These are phyloP conservation scores for Lithophane socia DNA, from an alignment of 2,888 invertebrate genomes.

Conservation along the genomic window DNA sequence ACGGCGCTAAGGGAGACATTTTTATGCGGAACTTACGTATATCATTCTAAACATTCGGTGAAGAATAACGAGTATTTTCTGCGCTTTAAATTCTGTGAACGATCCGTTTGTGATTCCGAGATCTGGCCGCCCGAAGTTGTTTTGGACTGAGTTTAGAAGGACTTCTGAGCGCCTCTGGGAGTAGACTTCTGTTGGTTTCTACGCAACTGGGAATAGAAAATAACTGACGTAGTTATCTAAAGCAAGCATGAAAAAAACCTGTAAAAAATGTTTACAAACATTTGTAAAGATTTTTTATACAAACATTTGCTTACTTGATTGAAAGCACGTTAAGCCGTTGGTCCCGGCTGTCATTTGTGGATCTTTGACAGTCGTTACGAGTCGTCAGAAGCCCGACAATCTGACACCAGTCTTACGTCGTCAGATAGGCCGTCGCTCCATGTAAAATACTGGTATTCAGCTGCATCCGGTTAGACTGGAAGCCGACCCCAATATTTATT, in stretches of 20 bases:
- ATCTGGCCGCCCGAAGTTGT: conserved; percentile 35
- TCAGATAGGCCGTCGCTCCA: too few species aligned
- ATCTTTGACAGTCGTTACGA: too few species aligned
- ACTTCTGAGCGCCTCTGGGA: conserved; percentile 29
- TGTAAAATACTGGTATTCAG: too few species aligned
- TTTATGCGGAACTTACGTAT: conserved; percentile 76
- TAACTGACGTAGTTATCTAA: background rate
- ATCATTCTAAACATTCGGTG: conserved; percentile 68
- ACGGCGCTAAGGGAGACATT: conserved; percentile 77
- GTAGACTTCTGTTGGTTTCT: conserved; percentile 11
- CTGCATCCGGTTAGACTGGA: too few species aligned
- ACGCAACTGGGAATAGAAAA: background rate
- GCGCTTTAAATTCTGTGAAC: conserved; percentile 59
- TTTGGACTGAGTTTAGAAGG: conserved; percentile 12
- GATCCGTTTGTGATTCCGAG: conserved; percentile 52
- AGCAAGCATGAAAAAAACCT: background rate
- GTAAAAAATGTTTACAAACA: too few species aligned
- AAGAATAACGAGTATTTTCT: conserved; percentile 65
- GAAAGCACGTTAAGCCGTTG: too few species aligned
- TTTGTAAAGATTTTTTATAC: too few species aligned
- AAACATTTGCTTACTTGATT: too few species aligned
- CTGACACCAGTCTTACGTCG: too few species aligned
- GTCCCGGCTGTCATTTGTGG: too few species aligned
- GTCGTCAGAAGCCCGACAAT: too few species aligned
- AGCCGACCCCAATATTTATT: too few species aligned